Evolutionary conservation across 2,113 vertebrate genomes (phyloP).

Genomic region (Alosa alosa): DNA sequence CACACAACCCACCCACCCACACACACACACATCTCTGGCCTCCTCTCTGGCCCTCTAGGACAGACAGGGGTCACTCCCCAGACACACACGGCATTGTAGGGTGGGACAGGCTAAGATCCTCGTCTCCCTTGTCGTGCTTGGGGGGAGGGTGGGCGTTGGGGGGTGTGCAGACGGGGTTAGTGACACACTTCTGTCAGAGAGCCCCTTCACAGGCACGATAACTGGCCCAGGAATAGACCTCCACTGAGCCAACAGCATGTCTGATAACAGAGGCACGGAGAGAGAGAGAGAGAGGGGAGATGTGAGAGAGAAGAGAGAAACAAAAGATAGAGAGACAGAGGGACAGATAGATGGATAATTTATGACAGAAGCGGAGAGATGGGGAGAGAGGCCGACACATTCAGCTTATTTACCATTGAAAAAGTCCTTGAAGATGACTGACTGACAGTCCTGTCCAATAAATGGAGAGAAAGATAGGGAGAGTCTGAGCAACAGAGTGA

Average conservation of each 20-base stretch:
- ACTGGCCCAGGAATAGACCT: constrained; percentile 25
- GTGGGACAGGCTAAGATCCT: too few relatives aligned
- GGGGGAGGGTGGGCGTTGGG: too few relatives aligned
- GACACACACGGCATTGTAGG: too few relatives aligned
- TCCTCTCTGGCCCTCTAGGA: too few relatives aligned
- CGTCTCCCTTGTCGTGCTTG: too few relatives aligned
- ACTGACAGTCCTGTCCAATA: too few relatives aligned
- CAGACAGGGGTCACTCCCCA: too few relatives aligned
- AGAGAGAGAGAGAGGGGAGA: background rate
- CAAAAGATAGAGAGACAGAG: background rate
- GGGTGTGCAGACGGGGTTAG: background rate
- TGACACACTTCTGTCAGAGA: constrained; percentile 30
- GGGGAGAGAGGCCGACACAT: too few relatives aligned
- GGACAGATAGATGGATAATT: background rate
- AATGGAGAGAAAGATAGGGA: background rate
- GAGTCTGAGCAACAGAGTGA: too few relatives aligned
- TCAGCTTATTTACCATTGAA: too few relatives aligned
- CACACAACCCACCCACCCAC: background rate
- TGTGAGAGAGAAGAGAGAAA: too few relatives aligned
- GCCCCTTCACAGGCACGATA: constrained; percentile 21
- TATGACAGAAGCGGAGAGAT: background rate
- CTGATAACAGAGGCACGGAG: background rate
- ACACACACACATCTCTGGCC: background rate
- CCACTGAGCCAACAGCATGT: background rate
- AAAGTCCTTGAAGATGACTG: too few relatives aligned